Base-by-base conservation (phyloP, 2,797 vertebrate species). In the Vespertilio murinus region DNA sequence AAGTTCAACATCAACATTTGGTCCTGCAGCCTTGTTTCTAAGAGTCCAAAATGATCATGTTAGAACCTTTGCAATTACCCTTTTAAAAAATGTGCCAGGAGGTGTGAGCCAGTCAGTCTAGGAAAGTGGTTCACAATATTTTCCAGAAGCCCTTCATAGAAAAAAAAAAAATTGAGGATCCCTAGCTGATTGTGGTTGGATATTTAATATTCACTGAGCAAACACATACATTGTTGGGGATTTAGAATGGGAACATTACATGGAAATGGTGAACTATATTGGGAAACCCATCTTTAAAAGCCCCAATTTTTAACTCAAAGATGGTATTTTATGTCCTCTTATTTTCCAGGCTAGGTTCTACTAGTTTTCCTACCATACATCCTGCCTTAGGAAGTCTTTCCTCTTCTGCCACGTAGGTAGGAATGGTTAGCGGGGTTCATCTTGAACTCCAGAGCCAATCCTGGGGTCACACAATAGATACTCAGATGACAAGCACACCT, bases 1-100 rank as follows among this genome's bases (percentile, higher is more conserved):
- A 88, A 89, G 75, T 78, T 94, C 84, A 81, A 42, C 47, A 93
- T 84, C 74, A 84, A 86, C 67, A 79, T 92, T 93, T 90, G 84
- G 83, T 96, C 33, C 42, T 65, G 77, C 65, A 77, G 78, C 45
- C 28, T 90, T 79, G 49, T 92, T 94, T 95, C 73, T 93, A 80
- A 80, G 40, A 90, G 28, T 92, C 69, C 85, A 92, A 95, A 94
- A 93, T 74, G 35, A 67, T 91, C 83, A 89, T 52, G 42, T 71
- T 88, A 56, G 52, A 93, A 64, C 64, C 17, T 93, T 80, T 83
- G 40, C 20, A 87, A 87, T 79, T 67, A 80, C 69, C 33, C 82
- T 88, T 79, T n/a, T 18, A 86, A 94, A 94, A 95, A 84, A 81
- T 22, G 77, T 38, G 54, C 54, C 52, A 74, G 78, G 93, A 59